phyloP scores from a whole-genome alignment of 2,888 invertebrate species.

The Bibio marci region DNA sequence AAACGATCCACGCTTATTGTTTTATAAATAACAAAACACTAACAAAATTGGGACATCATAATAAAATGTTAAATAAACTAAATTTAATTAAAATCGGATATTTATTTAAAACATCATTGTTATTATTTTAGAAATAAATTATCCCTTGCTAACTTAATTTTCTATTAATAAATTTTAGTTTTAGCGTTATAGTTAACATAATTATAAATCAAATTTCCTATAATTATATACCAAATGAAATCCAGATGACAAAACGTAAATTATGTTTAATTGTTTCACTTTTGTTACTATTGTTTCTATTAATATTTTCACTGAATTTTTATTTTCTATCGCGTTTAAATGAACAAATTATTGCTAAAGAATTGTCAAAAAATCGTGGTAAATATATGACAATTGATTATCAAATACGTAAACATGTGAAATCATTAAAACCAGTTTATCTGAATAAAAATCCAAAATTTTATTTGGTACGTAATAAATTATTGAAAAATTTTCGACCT shows the following conservation, averaged over 20 bases:
- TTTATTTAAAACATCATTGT: too few species aligned
- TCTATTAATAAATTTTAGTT: too few species aligned
- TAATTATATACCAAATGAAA: too few species aligned
- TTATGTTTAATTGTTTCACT: conserved; percentile 11
- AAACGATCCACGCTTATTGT: too few species aligned
- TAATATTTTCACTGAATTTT: conserved; percentile 19
- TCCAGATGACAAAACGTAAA: conserved; percentile 13
- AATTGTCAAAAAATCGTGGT: conserved; percentile 4
- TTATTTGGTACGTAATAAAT: conserved; percentile 26
- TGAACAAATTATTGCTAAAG: conserved; percentile 17
- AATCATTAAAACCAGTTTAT: conserved; percentile 26
- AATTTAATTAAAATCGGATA: too few species aligned
- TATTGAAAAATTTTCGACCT: conserved; percentile 24
- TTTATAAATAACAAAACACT: too few species aligned
- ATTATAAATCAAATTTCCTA: too few species aligned
- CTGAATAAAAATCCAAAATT: conserved; percentile 28
- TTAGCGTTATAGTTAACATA: too few species aligned
- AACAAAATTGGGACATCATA: too few species aligned
- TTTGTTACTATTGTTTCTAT: conserved; percentile 9
- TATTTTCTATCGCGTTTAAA: conserved; percentile 29
- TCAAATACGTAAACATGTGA: conserved; percentile 21
- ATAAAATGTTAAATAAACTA: too few species aligned
- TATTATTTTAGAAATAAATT: too few species aligned
- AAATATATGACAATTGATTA: conserved; percentile 19
- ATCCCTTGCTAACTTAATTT: too few species aligned